A percentile compares a stretch with the other conserved stretches of the same genome.
Conservation (phyloP, 2,888 invertebrate genomes). For the Spodoptera picta region DNA sequence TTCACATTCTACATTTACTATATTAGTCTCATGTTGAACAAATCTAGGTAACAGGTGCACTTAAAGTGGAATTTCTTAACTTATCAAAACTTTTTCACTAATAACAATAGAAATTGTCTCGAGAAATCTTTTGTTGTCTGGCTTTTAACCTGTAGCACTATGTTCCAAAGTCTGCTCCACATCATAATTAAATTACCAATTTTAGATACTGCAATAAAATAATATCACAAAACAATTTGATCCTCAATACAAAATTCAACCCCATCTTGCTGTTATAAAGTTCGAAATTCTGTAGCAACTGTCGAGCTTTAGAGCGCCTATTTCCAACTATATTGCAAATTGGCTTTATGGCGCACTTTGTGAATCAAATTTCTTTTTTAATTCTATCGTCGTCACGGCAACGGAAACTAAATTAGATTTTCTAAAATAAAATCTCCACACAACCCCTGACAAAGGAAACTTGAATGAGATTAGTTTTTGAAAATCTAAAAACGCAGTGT, state of each 20-base stretch:
- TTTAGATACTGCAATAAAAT: not conserved
- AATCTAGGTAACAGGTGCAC: no score
- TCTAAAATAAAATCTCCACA: slow-evolving; percentile 2
- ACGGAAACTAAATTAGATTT: slow-evolving; percentile 20
- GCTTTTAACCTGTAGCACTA: no score
- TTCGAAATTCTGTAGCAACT: not conserved
- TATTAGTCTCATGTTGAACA: no score
- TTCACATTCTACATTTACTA: no score
- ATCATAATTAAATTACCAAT: not conserved
- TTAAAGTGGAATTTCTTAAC: no score
- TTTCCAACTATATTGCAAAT: not conserved
- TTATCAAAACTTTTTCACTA: no score
- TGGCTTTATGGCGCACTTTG: not conserved
- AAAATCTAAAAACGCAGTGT: not conserved
- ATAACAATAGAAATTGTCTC: no score
- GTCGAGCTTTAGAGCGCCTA: slow-evolving; percentile 1
- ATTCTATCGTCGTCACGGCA: slow-evolving; percentile 12
- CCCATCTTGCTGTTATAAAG: not conserved
- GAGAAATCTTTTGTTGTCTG: no score
- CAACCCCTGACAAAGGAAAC: not conserved
- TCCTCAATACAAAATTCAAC: not conserved
- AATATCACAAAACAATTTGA: not conserved
- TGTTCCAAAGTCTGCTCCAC: no score
- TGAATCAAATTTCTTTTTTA: slow-evolving; percentile 2
- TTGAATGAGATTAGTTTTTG: slow-evolving; percentile 5